Evolutionary conservation across 2,797 vertebrate species (phyloP).

Genomic region (Cyclopterus lumpus): DNA sequence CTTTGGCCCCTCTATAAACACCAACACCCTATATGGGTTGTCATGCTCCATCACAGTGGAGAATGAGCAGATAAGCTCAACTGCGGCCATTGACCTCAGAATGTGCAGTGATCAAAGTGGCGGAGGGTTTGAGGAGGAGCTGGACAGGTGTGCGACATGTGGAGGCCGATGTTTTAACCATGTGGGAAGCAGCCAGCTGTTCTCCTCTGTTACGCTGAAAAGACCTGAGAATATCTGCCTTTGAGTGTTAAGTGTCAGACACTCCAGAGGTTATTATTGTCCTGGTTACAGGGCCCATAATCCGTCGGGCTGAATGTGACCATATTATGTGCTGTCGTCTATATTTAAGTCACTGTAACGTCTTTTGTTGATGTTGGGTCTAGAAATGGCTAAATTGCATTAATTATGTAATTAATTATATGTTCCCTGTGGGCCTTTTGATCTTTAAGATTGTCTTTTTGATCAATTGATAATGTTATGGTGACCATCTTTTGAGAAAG

Average conservation of each 20-base stretch:
- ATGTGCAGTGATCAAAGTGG: slow-evolving; percentile 22
- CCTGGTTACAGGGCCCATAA: slow-evolving; percentile 55
- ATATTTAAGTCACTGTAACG: slow-evolving; percentile 40
- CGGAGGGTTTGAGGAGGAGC: slow-evolving; percentile 39
- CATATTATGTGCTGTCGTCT: slow-evolving; percentile 41
- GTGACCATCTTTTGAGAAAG: slow-evolving; percentile 1
- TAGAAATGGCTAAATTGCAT: background rate
- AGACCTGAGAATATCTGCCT: slow-evolving; percentile 49
- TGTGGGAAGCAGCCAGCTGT: slow-evolving; percentile 60
- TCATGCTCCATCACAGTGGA: slow-evolving; percentile 39
- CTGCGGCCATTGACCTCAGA: slow-evolving; percentile 55
- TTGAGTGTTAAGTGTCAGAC: slow-evolving; percentile 55
- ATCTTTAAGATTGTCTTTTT: background rate
- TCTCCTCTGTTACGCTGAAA: slow-evolving; percentile 38
- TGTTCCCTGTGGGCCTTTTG: background rate
- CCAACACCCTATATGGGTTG: slow-evolving; percentile 41
- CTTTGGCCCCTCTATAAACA: slow-evolving; percentile 63
- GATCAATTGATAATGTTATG: background rate
- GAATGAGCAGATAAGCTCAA: slow-evolving; percentile 62
- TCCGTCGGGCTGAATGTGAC: slow-evolving; percentile 22
- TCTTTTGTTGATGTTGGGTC: slow-evolving; percentile 35
- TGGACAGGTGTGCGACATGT: slow-evolving; percentile 54
- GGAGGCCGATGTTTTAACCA: slow-evolving; percentile 33
- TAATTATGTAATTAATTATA: background rate
- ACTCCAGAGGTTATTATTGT: slow-evolving; percentile 69